These are phyloP conservation scores for Portunus trituberculatus DNA, from an alignment of 1,140 invertebrate species.

Conservation along the genomic window DNA sequence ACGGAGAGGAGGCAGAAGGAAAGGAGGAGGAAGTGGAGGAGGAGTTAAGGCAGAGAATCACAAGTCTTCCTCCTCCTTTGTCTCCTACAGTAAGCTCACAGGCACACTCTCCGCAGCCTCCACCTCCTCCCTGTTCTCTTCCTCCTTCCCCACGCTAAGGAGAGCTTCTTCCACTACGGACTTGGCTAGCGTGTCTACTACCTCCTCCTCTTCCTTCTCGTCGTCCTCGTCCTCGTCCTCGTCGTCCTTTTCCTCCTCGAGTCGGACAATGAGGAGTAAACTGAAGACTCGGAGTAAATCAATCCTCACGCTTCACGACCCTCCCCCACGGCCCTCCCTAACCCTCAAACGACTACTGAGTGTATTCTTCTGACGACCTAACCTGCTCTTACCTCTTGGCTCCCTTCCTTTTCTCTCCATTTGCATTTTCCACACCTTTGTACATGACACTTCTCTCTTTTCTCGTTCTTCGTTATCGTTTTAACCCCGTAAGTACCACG, in stretches of 20 bases:
- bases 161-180: background rate
- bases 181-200: background rate
- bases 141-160: background rate
- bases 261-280: constrained; percentile 30
- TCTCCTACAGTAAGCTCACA: background rate
- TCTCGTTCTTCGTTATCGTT: background rate
- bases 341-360: constrained; percentile 66
- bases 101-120: constrained; percentile 1
- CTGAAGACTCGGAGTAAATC: constrained; percentile 66
- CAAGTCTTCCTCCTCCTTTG: background rate
- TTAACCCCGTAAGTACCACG: too few species aligned
- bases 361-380: constrained; percentile 52
- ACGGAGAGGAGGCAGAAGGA: background rate
- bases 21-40: background rate
- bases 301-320: constrained; percentile 64
- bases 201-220: constrained; percentile 22
- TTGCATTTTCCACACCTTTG: background rate
- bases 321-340: constrained; percentile 53
- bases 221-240: constrained; percentile 16
- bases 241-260: background rate
- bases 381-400: background rate
- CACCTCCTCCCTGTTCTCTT: background rate
- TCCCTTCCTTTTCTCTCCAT: background rate
- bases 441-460: background rate
- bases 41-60: background rate